Evolutionary conservation across 2,113 vertebrate species (phyloP).

Genomic region (Melanerpes aurifrons): DNA sequence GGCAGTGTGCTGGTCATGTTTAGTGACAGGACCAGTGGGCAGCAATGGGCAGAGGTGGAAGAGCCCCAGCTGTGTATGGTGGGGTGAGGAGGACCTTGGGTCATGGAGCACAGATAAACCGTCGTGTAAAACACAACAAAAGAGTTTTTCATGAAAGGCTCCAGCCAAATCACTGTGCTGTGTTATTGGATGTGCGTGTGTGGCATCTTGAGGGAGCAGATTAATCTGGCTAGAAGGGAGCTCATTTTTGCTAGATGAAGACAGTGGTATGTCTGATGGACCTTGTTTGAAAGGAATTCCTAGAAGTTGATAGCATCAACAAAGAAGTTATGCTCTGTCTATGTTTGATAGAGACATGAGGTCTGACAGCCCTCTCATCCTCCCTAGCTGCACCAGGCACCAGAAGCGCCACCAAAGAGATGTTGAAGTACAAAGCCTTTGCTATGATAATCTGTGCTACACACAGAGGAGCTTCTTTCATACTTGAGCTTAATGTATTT

Average conservation of each 20-base stretch:
- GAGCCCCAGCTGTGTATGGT: not conserved
- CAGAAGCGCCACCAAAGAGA: not conserved
- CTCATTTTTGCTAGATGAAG: not conserved
- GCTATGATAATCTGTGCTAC: not conserved
- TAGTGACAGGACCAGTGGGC: not conserved
- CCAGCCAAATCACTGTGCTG: not conserved
- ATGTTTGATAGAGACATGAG: not conserved
- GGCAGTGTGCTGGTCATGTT: fast-evolving
- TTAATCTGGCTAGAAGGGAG: not conserved
- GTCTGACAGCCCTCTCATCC: not conserved
- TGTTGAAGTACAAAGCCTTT: not conserved
- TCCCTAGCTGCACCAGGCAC: not conserved
- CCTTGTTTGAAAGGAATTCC: not conserved
- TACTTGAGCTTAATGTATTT: not conserved
- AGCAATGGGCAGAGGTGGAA: not conserved
- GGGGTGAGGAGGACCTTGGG: not conserved
- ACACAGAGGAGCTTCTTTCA: not conserved
- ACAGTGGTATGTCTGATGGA: not conserved
- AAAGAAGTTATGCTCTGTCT: not conserved
- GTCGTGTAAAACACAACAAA: not conserved
- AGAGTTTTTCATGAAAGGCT: not conserved
- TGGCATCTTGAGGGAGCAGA: not conserved
- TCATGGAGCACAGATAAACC: not conserved
- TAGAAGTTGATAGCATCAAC: not conserved
- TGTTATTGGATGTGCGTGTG: not conserved